These are phyloP conservation scores for Bucco capensis DNA, from an alignment of 2,113 vertebrate species.

Conservation along the genomic window DNA sequence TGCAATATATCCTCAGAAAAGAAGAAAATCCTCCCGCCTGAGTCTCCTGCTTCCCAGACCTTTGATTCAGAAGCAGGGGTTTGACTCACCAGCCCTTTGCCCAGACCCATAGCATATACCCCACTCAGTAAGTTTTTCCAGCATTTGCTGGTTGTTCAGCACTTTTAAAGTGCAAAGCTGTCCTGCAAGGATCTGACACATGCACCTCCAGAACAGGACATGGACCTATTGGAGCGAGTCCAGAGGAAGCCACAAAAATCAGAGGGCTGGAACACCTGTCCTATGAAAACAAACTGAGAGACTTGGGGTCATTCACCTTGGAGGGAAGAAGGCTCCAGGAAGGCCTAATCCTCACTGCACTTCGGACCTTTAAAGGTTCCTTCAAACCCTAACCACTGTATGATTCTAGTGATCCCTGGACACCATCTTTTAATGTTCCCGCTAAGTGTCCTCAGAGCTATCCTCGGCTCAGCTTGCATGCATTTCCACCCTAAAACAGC, in stretches of 20 bases:
- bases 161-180: background rate
- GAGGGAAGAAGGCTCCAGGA: background rate
- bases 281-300: background rate
- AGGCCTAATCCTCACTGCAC: background rate
- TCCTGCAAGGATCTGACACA: background rate
- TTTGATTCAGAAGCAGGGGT: background rate
- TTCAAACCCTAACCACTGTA: background rate
- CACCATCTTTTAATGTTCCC: background rate
- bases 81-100: background rate
- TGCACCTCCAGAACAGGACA: background rate
- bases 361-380: background rate
- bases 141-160: background rate
- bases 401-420: background rate
- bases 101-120: background rate
- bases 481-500: background rate
- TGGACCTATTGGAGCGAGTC: background rate
- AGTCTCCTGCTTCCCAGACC: background rate
- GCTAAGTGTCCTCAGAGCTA: background rate
- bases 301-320: background rate
- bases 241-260: background rate
- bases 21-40: background rate
- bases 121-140: background rate
- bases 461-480: accelerated
- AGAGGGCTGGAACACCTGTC: background rate
- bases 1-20: background rate